Conservation (phyloP, 1,140 invertebrate species). For the Cyphomyrmex costatus region DNA sequence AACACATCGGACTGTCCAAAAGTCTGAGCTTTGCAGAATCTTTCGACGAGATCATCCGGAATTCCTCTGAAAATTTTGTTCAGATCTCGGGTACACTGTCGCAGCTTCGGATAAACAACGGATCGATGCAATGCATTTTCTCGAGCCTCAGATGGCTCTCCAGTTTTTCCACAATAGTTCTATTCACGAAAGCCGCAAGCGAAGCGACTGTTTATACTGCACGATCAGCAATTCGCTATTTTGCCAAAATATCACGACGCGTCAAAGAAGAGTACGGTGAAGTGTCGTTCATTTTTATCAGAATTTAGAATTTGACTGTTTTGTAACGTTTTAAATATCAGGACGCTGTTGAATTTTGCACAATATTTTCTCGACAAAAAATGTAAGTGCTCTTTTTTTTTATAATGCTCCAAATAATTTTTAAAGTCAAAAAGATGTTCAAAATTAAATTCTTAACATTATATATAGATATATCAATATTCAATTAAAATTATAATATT, state of each 20-base stretch:
- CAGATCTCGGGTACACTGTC: neutral
- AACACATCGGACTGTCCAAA: constrained; percentile 33
- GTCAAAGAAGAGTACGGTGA: constrained; percentile 16
- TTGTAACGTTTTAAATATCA: neutral
- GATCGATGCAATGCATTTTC: constrained; percentile 40
- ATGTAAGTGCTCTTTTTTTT: neutral
- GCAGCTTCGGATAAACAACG: constrained; percentile 51
- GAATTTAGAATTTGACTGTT: constrained; percentile 19
- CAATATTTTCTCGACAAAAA: neutral
- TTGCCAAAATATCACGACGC: constrained; percentile 45
- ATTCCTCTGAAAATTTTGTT: constrained; percentile 39
- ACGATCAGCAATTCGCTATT: constrained; percentile 39
- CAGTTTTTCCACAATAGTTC: constrained; percentile 41
- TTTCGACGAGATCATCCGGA: constrained; percentile 13
- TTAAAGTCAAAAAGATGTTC: neutral
- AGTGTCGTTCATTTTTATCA: constrained; percentile 14
- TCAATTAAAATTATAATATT: neutral
- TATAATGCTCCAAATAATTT: neutral
- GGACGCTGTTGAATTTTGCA: neutral
- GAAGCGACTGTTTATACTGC: constrained; percentile 40
- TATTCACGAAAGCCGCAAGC: constrained; percentile 40
- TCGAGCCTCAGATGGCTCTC: neutral
- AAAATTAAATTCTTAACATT: neutral
- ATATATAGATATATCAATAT: neutral
- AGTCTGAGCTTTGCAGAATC: constrained; percentile 5